Base-by-base conservation (phyloP, 2,797 vertebrate species). In the Enteromius radiatus region DNA sequence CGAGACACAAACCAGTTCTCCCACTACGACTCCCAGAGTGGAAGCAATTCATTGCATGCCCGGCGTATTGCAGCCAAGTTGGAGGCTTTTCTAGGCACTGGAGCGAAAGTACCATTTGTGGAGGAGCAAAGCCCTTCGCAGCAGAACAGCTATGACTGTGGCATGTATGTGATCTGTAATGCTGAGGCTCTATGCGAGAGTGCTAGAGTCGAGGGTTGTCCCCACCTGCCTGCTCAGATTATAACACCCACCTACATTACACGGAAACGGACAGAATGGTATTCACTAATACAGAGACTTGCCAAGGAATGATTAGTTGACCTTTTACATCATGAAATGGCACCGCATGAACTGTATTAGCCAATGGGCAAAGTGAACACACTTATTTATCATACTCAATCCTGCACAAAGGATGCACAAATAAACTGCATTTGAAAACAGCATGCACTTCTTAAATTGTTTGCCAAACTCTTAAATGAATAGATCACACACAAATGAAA, bases 111-210 rank as follows among this genome's bases (percentile, higher is more conserved):
- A 11, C 81, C 85, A 76, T 97, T 99, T 0, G 85, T 91, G 65
- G 98, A 99, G 89, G 97, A 99, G 91, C 93, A 92, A n/a, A 94
- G 96, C 0, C 97, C 98, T 0, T 91, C 93, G 0, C 98, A 99
- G 92, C 95, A 99, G 91, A 99, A 99, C 93, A 98, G 97, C 94
- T 99, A 97, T 26, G 98, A 99, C 95, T 99, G 98, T 54, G 98
- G 98, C 89, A 99, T 99, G 98, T 99, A 99, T 0, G 97, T 99
- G 63, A 96, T 99, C 89, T 99, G 98, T 88, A 97, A 96, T 0
- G 86, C 97, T 0, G 97, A 99, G 91, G 95, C 92, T 82, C 90
- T 99, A 88, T 98, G 97, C 74, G 95, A 96, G 74, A 91, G 89
- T 78, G 93, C 90, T 3, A 88, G 90, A 89, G 91, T 91, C 43